Percentiles rank a stretch among this genome's conserved stretches.
phyloP scores from a whole-genome alignment of 2,113 vertebrate species.

The Neoarius graeffei region DNA sequence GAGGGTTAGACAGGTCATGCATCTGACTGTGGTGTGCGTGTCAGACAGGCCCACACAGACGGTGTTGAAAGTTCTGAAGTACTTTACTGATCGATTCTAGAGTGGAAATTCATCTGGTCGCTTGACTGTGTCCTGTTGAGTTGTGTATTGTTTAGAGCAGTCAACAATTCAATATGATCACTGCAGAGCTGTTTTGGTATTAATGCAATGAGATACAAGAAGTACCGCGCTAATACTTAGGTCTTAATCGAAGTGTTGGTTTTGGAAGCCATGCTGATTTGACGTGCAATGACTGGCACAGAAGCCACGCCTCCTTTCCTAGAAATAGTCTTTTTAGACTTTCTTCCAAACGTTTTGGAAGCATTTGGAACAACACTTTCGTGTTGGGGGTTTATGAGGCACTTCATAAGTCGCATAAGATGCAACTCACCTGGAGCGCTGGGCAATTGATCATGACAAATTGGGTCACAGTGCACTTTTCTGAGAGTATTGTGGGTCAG shows the following conservation, averaged over 20 bases:
- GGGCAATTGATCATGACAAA: background rate
- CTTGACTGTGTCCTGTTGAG: background rate
- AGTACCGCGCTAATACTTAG: background rate
- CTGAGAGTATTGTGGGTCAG: background rate
- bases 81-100: background rate
- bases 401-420: background rate
- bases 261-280: background rate
- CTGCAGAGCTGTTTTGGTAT: background rate
- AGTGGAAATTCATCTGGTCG: background rate
- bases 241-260: background rate
- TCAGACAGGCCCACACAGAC: too few relatives aligned
- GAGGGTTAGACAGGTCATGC: background rate
- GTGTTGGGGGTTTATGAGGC: background rate
- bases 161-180: background rate
- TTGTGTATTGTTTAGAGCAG: background rate
- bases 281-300: background rate
- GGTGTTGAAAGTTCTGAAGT: too few relatives aligned
- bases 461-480: background rate
- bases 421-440: background rate
- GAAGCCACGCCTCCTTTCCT: background rate
- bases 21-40: background rate
- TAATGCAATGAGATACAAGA: background rate
- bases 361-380: background rate
- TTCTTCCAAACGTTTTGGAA: background rate
- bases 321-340: background rate